Conservation (phyloP, 2,888 invertebrate genomes). For the Hermaeophaga mercurialis region DNA sequence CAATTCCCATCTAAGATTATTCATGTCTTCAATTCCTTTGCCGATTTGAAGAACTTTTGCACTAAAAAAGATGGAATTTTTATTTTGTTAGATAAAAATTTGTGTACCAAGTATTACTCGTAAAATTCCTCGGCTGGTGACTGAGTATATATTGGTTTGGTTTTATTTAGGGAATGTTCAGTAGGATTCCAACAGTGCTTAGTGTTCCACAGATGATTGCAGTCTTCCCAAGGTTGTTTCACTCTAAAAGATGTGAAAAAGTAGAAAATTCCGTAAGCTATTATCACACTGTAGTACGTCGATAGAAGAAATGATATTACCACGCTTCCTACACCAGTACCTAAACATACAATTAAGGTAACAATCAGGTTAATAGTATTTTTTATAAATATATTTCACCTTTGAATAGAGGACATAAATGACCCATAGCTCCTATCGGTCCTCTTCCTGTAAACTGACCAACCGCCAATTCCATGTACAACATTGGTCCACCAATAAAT, state of each 20-base stretch:
- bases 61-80: constrained; percentile 71
- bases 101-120: constrained; percentile 65
- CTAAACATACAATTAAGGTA: no score
- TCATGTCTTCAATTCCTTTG: constrained; percentile 81
- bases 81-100: constrained; percentile 1
- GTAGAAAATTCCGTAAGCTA: constrained; percentile 92
- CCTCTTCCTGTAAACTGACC: constrained; percentile 93
- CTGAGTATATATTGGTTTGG: constrained; percentile 73
- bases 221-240: constrained; percentile 88
- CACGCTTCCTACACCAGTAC: constrained; percentile 91
- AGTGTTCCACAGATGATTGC: constrained; percentile 86
- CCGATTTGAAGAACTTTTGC: constrained; percentile 86
- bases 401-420: constrained; percentile 91
- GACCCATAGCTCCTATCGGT: constrained; percentile 88
- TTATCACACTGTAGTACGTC: constrained; percentile 94
- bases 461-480: constrained; percentile 92
- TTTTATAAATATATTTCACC: no score
- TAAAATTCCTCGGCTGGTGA: constrained; percentile 93
- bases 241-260: constrained; percentile 89
- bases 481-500: constrained; percentile 88
- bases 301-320: constrained; percentile 94
- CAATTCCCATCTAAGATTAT: constrained; percentile 84
- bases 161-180: constrained; percentile 62
- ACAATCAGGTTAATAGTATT: no score
- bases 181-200: constrained; percentile 80